Base-by-base conservation (phyloP, 2,797 vertebrate species). In the Diplodus sargus region DNA sequence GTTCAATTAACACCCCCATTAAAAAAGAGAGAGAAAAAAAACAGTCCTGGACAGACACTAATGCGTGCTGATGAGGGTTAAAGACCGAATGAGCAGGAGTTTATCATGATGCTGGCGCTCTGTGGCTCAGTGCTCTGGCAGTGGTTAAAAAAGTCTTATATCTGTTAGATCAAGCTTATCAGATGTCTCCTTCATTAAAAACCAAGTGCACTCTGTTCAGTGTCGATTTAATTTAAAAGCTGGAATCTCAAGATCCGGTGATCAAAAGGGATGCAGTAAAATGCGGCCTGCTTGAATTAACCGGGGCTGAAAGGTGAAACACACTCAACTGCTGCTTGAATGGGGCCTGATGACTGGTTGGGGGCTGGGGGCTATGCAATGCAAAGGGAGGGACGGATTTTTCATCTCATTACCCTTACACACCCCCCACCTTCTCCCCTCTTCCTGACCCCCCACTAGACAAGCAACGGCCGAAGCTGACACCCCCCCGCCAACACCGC, bases 281-380 rank as follows among this genome's bases (percentile, higher is more conserved):
- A 87, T 72, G 78, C 34, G 69, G 77, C 49, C 61, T 28, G 85
- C 81, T 85, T 90, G 89, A 88, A 92, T 89, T 87, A 91, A 91
- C 77, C 69, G 34, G 81, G 56, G 67, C 90, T 91, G 90, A 90
- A 88, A 92, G 89, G 85, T 87, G 85, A 91, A 91, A 85, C 84
- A 81, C 89, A 83, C 89, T 90, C 73, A 56, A 77, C 89, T 75
- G 80, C 70, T 28, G 87, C 75, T 45, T 93, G 84, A 90, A 93
- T 87, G 53, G 74, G 72, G 74, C 34, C 75, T 54, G 68, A 83
- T 67, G 79, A 63, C 74, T 81, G 81, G 79, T 48, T 54, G 83
- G 56, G 83, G 78, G 83, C 70, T 56, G 87, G 85, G 73, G 78
- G 74, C 70, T 47, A 62, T 25, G 79, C 48, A 78, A 47, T 80